Evolutionary conservation across 2,797 vertebrate genomes (phyloP), one percentile per base, ranked within the genome.

Genomic region (Gouania willdenowi): DNA sequence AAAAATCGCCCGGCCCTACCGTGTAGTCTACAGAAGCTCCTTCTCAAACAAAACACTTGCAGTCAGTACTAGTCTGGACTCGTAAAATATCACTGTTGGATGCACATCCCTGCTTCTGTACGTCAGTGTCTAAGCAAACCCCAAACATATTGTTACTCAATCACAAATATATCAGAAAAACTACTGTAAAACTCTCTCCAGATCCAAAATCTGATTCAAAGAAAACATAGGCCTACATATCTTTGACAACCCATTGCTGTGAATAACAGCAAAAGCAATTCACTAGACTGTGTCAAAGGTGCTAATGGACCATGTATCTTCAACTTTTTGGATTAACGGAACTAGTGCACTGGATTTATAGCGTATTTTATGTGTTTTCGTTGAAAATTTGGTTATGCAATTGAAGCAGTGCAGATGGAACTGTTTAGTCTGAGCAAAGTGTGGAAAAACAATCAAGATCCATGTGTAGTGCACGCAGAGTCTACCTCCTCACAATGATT

Each of bases 41-140:
- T 50, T 29, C 2, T 24, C 27, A 46, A 42, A 29, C 42, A 63
- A 43, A 61, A 55, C 30, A 23, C 28, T 38, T 54, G 50, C 37
- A 61, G 41, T 45, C 32, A 34, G 16, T 17, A 40, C 62, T 21
- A 45, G 28, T 4, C 44, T 12, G 4, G 20, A 38, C 32, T 28
- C 37, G 50, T 74, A 67, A 72, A 59, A 47, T 51, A n/a, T 54
- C 17, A 26, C 38, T 1, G 17, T 61, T 74, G 70, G 72, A 79
- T 31, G 17, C 24, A 25, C 37, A 49, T 58, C 54, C 63, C 25
- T 43, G 66, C 66, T 49, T 74, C 56, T 71, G 41, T 29, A 12
- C 41, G 36, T 45, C 29, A 45, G 34, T 30, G 50, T 75, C 41
- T 62, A 65, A 71, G 75, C 35, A 57, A 67, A 51, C 31, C 46